Conservation (phyloP, 1,140 invertebrate genomes). For the Trichoplusia ni region DNA sequence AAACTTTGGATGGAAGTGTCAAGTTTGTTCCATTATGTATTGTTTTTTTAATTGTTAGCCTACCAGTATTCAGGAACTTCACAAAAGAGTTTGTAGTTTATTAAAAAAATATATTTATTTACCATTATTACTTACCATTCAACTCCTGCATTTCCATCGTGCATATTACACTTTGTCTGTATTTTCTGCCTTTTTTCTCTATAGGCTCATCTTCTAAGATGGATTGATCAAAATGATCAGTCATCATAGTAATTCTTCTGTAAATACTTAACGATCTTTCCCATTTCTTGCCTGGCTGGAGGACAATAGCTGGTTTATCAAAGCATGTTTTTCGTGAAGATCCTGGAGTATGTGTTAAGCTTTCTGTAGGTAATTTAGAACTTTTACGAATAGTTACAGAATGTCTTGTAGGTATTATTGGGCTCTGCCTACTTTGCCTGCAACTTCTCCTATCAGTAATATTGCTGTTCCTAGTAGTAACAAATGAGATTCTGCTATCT, state of each 20-base stretch:
- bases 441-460: conserved; percentile 34
- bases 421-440: conserved; percentile 1
- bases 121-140: conserved; percentile 25
- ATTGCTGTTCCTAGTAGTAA: conserved; percentile 23
- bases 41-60: conserved; percentile 12
- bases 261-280: conserved; percentile 76
- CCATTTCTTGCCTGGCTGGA: conserved; percentile 77
- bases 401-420: conserved; percentile 1
- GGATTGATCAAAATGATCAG: conserved; percentile 57
- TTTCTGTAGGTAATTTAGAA: conserved; percentile 6
- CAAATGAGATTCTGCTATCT: conserved; percentile 12
- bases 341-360: conserved; percentile 1
- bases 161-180: conserved; percentile 71
- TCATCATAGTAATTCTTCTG: conserved; percentile 68
- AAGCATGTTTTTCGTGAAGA: conserved; percentile 17
- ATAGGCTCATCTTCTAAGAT: conserved; percentile 57
- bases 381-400: background rate
- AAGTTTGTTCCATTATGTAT: conserved; percentile 45
- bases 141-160: conserved; percentile 74
- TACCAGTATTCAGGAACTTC: background rate
- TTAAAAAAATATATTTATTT: background rate
- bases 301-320: conserved; percentile 59
- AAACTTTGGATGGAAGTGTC: conserved; percentile 72
- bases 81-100: background rate
- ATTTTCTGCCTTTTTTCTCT: conserved; percentile 68